phyloP scores from a whole-genome alignment of 1,140 invertebrate genomes.

The Leptoteleia sp. region DNA sequence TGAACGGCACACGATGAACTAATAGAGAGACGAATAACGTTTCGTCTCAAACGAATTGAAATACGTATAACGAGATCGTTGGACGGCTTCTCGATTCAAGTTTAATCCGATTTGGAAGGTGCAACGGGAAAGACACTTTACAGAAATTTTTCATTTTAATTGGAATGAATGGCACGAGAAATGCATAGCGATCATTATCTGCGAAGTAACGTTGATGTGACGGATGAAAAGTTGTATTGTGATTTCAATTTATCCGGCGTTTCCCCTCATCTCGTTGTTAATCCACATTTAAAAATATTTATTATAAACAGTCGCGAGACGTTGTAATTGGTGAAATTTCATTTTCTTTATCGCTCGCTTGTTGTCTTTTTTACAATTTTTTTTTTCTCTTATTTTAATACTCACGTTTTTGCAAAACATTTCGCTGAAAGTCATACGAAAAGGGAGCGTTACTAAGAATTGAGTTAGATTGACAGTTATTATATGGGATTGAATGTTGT shows the following conservation, averaged over 20 bases:
- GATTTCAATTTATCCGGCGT: conserved; percentile 25
- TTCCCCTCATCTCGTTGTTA: not conserved
- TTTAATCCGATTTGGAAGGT: conserved; percentile 65
- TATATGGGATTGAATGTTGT: too few relatives aligned
- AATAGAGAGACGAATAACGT: conserved; percentile 31
- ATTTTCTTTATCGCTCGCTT: not conserved
- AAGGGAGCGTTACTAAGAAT: too few relatives aligned
- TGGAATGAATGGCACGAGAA: conserved; percentile 43
- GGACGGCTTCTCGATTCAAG: conserved; percentile 58
- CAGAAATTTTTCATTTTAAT: conserved; percentile 50
- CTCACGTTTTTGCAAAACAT: too few relatives aligned
- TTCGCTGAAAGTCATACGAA: too few relatives aligned
- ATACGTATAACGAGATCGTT: conserved; percentile 64
- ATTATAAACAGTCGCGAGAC: conserved; percentile 2
- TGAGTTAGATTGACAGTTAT: too few relatives aligned
- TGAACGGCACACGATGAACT: conserved; percentile 39
- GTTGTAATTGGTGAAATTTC: not conserved
- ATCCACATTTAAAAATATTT: conserved; percentile 27
- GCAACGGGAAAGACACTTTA: conserved; percentile 50
- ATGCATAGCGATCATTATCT: conserved; percentile 51
- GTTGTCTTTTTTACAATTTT: too few relatives aligned
- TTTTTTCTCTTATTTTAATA: too few relatives aligned
- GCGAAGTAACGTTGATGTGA: conserved; percentile 29
- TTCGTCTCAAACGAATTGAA: conserved; percentile 50
- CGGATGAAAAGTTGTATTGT: conserved; percentile 34